phyloP scores from a whole-genome alignment of 2,888 invertebrate species.

The Platynereis dumerilii region DNA sequence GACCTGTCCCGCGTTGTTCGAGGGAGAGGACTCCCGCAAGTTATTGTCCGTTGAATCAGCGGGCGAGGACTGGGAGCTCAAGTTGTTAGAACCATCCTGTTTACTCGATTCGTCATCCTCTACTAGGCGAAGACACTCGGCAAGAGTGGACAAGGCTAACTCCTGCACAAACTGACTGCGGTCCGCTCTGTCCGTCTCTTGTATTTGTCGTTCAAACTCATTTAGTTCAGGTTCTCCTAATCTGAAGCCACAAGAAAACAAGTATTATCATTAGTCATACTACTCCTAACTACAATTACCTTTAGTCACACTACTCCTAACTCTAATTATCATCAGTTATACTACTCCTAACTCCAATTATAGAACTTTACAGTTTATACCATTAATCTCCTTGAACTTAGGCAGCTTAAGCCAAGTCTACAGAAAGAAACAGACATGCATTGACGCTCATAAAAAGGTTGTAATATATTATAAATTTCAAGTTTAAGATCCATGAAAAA shows the following conservation, averaged over 20 bases:
- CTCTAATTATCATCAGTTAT: too few relatives aligned
- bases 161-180: slow-evolving; percentile 76
- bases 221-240: slow-evolving; percentile 44
- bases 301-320: too few relatives aligned
- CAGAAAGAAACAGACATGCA: too few relatives aligned
- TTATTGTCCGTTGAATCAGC: slow-evolving; percentile 9
- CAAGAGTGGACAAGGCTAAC: slow-evolving; percentile 71
- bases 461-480: too few relatives aligned
- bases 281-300: too few relatives aligned
- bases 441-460: too few relatives aligned
- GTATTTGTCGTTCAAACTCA: slow-evolving; percentile 40
- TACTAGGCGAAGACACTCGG: slow-evolving; percentile 54
- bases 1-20: not conserved
- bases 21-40: slow-evolving; percentile 2
- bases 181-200: slow-evolving; percentile 67
- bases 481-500: too few relatives aligned
- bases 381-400: too few relatives aligned
- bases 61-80: slow-evolving; percentile 12
- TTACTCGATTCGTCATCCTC: slow-evolving; percentile 1
- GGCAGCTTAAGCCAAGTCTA: too few relatives aligned
- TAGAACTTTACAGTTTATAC: too few relatives aligned
- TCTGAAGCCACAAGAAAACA: slow-evolving; percentile 36
- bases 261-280: not conserved
- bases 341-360: too few relatives aligned
- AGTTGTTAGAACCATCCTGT: not conserved